Conservation (phyloP, 1,140 invertebrate genomes). For the Teleopsis dalmanni region DNA sequence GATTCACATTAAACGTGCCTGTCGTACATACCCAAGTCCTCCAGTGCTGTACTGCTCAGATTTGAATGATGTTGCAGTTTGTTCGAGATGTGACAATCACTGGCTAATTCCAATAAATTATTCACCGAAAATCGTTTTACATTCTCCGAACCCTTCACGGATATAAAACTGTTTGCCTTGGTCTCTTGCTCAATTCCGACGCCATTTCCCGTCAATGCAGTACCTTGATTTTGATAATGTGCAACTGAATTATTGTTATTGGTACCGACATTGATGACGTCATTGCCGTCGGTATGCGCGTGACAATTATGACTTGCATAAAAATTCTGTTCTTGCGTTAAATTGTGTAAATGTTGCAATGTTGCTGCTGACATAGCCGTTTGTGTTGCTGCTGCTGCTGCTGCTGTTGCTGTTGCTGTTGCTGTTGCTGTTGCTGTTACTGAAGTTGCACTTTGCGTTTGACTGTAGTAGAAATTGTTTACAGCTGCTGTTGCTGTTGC, state of each 20-base stretch:
- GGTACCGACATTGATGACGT: neutral
- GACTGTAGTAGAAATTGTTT: conserved; percentile 8
- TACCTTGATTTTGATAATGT: conserved; percentile 1
- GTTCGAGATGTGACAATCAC: conserved; percentile 6
- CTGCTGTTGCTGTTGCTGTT: conserved; percentile 1
- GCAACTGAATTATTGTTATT: neutral
- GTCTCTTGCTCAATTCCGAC: neutral
- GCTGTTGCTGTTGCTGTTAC: conserved; percentile 6
- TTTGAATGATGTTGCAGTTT: conserved; percentile 14
- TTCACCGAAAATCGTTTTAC: conserved; percentile 11
- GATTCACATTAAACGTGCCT: too few relatives aligned
- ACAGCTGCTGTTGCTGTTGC: conserved; percentile 7
- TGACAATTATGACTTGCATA: neutral
- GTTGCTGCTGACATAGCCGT: neutral
- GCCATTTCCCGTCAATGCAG: neutral
- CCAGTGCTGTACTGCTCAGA: too few relatives aligned
- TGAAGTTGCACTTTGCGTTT: neutral
- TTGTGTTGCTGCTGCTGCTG: neutral
- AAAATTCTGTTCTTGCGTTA: conserved; percentile 3
- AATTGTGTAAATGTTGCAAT: neutral
- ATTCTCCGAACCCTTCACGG: conserved; percentile 18
- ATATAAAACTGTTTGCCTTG: neutral
- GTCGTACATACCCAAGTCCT: too few relatives aligned
- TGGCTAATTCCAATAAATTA: conserved; percentile 14
- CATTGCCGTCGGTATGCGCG: neutral